Conservation (phyloP, 2,113 vertebrate genomes). For the Ibidorhyncha struthersii region DNA sequence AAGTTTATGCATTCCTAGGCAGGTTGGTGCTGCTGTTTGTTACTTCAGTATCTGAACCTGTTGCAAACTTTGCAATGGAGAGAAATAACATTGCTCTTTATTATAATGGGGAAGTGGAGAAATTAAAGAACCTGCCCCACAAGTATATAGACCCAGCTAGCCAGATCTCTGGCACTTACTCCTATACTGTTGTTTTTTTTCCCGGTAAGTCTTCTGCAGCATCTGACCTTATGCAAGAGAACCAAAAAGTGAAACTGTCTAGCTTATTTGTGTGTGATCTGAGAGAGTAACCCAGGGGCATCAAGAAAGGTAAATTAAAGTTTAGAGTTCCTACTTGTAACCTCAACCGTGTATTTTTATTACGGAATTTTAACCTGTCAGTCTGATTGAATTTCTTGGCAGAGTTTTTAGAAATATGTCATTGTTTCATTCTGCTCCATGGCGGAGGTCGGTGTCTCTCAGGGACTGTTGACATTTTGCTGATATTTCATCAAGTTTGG, state of each 20-base stretch:
- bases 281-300: neutral
- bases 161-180: neutral
- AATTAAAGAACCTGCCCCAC: neutral
- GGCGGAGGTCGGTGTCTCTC: neutral
- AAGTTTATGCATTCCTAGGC: neutral
- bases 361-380: neutral
- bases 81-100: neutral
- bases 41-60: neutral
- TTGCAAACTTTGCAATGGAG: neutral
- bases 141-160: neutral
- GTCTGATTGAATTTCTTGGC: neutral
- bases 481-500: neutral
- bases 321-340: neutral
- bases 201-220: neutral
- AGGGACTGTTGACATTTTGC: conserved; percentile 29
- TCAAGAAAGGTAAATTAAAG: neutral
- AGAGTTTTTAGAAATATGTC: conserved; percentile 13
- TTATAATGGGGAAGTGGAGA: neutral
- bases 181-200: neutral
- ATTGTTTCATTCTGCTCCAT: neutral
- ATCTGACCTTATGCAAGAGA: neutral
- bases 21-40: neutral
- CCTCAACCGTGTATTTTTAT: neutral
- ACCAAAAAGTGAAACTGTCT: neutral
- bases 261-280: neutral